These are phyloP conservation scores for Fulica atra DNA, from an alignment of 2,113 vertebrate species.

Conservation along the genomic window DNA sequence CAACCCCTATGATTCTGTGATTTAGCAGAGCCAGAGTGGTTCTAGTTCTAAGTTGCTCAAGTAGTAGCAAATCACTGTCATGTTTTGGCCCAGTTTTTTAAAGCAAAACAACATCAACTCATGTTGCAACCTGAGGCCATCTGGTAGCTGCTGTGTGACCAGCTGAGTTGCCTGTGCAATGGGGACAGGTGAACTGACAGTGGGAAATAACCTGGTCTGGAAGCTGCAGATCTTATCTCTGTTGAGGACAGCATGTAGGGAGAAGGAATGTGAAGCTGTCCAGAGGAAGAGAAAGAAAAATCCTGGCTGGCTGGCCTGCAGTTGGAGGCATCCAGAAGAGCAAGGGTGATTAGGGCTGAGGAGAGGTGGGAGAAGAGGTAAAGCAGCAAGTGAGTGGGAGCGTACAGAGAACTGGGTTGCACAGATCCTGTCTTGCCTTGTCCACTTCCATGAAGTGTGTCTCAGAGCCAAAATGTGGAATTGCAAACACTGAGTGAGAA, in stretches of 20 bases:
- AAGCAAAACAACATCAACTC: not conserved
- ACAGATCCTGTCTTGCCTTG: no score
- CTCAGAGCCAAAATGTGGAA: not conserved
- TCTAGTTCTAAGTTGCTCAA: not conserved
- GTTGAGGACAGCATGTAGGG: not conserved
- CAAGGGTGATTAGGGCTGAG: not conserved
- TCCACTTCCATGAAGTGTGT: not conserved
- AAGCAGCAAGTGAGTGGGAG: not conserved
- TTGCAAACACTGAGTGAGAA: not conserved
- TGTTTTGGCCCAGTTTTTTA: not conserved
- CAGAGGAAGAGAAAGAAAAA: not conserved
- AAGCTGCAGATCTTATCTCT: not conserved
- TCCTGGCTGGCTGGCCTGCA: not conserved
- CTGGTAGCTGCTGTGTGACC: not conserved
- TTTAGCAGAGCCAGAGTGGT: not conserved
- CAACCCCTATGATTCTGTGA: no score
- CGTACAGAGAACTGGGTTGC: not conserved
- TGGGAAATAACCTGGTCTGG: not conserved
- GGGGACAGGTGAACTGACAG: not conserved
- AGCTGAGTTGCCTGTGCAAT: not conserved
- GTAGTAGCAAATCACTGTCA: not conserved
- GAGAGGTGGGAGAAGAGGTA: not conserved
- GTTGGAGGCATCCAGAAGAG: not conserved
- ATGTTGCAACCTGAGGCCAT: not conserved
- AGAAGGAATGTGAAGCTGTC: not conserved